Evolutionary conservation across 2,113 vertebrate genomes (phyloP), one percentile per base, ranked within the genome.

Genomic region (Microcebus murinus): DNA sequence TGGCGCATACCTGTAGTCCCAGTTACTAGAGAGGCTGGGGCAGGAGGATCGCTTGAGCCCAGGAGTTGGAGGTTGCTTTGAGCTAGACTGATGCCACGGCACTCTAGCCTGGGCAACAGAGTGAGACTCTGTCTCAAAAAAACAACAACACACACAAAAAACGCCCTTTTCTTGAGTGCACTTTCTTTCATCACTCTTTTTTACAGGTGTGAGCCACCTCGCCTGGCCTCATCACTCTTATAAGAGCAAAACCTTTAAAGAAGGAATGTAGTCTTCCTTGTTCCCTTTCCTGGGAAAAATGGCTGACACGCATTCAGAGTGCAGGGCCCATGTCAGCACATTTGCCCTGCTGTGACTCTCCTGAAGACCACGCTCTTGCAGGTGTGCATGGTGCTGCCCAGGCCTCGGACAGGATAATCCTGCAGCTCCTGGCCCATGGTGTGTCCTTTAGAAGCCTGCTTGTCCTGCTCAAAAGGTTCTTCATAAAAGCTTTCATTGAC

Each of bases 321-420:
- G 8, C 4, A 34, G 50, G 34, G 45, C 59, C 52, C 3, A 0
- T 6, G 3, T 57, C 57, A 2, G 4, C n/a, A 39, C 0, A 1
- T 11, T 21, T 9, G 31, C 20, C 70, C 36, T 29, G 55, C 63
- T 23, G 0, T 34, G 42, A 23, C 50, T 55, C 25, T 36, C 17
- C 21, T 8, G 27, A 39, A 18, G 13, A 17, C 36, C 0, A 5
- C 5, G 21, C 83, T 45, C 6, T 21, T 36, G 21, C 11, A 2
- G 48, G 21, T 0, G 0, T 39, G 25, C 0, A 1, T 25, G 34
- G 25, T 7, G 2, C 17, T 55, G 15, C 45, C 18, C 1, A 15
- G 15, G 63, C 39, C 74, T 84, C 25, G 55, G 61, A 79, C 34
- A 8, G 42, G 55, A 27, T 4, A 1, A 7, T 8, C 63, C 74